Evolutionary conservation across 2,888 invertebrate genomes (phyloP), one percentile per base, ranked within the genome.

Genomic region (Terebella lapidaria): DNA sequence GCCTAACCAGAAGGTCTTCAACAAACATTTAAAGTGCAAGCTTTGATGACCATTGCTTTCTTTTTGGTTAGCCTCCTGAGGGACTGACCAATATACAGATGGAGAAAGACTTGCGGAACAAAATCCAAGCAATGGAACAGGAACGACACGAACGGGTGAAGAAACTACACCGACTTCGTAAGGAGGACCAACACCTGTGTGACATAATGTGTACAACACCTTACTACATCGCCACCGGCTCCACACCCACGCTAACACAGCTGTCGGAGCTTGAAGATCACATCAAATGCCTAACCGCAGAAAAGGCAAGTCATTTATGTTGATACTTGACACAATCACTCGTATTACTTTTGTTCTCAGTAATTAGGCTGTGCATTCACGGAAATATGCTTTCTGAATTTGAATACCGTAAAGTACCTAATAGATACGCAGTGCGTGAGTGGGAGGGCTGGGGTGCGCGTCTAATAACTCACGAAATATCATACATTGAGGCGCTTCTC

Each of bases 271-370:
- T 78, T 20, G 71, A 76, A 57, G 65, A 72, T 46, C 78, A 79
- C 67, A 70, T 79, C 3, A 74, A 76, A 22, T 71, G 73, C 28
- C 67, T 77, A 2, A 62, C 70, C 29, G 62, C 65, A 26, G 78
- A 78, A 66, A 75, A 76, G 73, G 79, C 78, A 27, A 5, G 42
- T n/a, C n/a, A n/a, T n/a, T n/a, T n/a, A n/a, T n/a, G n/a, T n/a
- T n/a, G n/a, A n/a, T n/a, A n/a, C n/a, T n/a, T n/a, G n/a, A n/a
- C n/a, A n/a, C n/a, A n/a, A n/a, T n/a, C n/a, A n/a, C n/a, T n/a
- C n/a, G n/a, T n/a, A n/a, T n/a, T n/a, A n/a, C n/a, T n/a, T n/a
- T n/a, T n/a, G n/a, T n/a, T n/a, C n/a, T n/a, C n/a, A n/a, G n/a
- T n/a, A n/a, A n/a, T n/a, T n/a, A n/a, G n/a, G n/a, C n/a, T n/a